A percentile compares a stretch with the other conserved stretches of the same genome.
Conservation (phyloP, 92 coral and sea anemone species). For the Porites divaricata region DNA sequence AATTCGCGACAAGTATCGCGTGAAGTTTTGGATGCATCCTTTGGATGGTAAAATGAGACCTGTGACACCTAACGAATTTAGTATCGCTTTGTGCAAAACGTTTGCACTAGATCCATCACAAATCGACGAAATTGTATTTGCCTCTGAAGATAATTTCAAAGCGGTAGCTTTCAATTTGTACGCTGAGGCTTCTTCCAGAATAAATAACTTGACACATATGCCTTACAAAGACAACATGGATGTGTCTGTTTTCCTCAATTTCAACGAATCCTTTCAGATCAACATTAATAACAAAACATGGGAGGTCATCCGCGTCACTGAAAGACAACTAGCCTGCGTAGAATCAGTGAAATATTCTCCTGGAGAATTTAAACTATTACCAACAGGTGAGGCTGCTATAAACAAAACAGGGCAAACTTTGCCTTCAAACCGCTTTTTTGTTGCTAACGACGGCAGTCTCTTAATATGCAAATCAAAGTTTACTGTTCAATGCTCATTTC, state of each 20-base stretch:
- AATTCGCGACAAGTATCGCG: slow-evolving; percentile 72
- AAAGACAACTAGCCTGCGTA: slow-evolving; percentile 68
- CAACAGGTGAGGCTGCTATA: slow-evolving; percentile 31
- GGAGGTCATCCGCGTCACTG: slow-evolving; percentile 66
- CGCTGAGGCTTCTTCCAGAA: slow-evolving; percentile 22
- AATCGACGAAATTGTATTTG: slow-evolving; percentile 32
- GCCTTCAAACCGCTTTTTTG: slow-evolving; percentile 45
- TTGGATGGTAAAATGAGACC: slow-evolving; percentile 26
- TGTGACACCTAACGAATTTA: slow-evolving; percentile 49
- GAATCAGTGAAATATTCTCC: slow-evolving; percentile 48
- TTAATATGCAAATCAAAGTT: slow-evolving; percentile 71
- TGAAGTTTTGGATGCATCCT: slow-evolving; percentile 76
- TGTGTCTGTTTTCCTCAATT: slow-evolving; percentile 44
- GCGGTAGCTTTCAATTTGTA: slow-evolving; percentile 57
- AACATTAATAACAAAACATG: slow-evolving; percentile 48
- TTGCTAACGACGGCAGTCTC: slow-evolving; percentile 20
- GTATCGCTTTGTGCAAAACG: slow-evolving; percentile 33
- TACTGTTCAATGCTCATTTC: slow-evolving; percentile 57
- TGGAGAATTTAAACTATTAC: slow-evolving; percentile 44
- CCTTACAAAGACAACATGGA: not conserved
- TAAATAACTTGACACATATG: not conserved
- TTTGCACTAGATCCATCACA: slow-evolving; percentile 50
- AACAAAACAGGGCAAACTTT: slow-evolving; percentile 34
- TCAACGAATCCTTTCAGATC: slow-evolving; percentile 62
- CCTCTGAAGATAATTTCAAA: slow-evolving; percentile 33